Percentiles rank a stretch among this genome's conserved stretches.
Conservation (phyloP, 2,888 invertebrate genomes). For the Tolmerus cingulatus region DNA sequence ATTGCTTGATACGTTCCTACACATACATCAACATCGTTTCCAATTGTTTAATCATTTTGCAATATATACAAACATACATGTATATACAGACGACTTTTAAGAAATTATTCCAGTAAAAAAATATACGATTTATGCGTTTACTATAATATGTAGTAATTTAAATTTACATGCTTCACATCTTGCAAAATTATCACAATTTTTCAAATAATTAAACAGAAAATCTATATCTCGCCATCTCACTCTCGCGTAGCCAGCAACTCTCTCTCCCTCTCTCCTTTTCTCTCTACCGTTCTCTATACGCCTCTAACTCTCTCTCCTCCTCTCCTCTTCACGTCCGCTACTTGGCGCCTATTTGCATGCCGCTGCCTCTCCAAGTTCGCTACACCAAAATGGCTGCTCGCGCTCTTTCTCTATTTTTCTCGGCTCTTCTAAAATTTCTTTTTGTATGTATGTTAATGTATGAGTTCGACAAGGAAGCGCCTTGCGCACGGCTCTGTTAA, state of each 20-base stretch:
- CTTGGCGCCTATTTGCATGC: neutral
- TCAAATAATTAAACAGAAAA: conserved; percentile 24
- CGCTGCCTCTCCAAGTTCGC: neutral
- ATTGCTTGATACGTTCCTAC: neutral
- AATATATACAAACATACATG: conserved; percentile 32
- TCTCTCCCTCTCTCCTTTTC: neutral
- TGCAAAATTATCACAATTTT: conserved; percentile 41
- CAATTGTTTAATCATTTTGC: conserved; percentile 5
- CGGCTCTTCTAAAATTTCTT: neutral
- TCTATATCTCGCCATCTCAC: neutral
- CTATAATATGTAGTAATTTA: conserved; percentile 29
- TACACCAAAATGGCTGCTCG: conserved; percentile 6
- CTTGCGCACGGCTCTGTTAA: neutral
- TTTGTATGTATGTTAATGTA: neutral
- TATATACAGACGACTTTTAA: conserved; percentile 19
- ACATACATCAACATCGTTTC: neutral
- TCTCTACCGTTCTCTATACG: neutral
- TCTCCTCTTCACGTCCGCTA: neutral
- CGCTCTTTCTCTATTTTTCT: neutral
- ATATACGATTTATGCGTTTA: conserved; percentile 36
- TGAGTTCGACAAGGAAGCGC: neutral
- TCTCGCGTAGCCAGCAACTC: neutral
- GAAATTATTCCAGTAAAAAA: conserved; percentile 41
- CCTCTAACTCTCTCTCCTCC: neutral
- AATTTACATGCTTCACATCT: conserved; percentile 28